These are phyloP conservation scores for Rhinichthys osculus DNA, from an alignment of 2,797 vertebrate genomes.

Conservation along the genomic window DNA sequence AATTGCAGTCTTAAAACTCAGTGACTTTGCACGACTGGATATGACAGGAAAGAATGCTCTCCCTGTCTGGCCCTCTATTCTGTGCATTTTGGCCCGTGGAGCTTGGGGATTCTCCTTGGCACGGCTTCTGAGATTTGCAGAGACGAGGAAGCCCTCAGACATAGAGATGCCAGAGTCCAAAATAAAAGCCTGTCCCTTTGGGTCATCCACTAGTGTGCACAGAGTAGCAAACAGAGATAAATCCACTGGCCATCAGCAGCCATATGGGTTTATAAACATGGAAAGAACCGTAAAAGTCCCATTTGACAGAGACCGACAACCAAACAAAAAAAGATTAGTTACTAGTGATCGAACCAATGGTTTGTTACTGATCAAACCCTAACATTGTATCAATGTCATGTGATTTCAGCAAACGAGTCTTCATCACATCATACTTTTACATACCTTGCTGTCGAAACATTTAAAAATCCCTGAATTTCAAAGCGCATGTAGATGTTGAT, in stretches of 20 bases:
- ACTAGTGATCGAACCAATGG: not conserved
- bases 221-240: not conserved
- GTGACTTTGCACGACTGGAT: not conserved
- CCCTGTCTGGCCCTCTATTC: not conserved
- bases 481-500: not conserved
- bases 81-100: not conserved
- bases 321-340: not conserved
- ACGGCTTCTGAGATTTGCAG: conserved; percentile 3
- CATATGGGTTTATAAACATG: conserved; percentile 1
- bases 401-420: not conserved
- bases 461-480: not conserved
- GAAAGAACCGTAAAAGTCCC: not conserved
- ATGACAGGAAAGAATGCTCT: not conserved
- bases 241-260: not conserved
- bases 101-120: conserved; percentile 18
- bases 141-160: not conserved
- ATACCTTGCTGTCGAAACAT: not conserved
- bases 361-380: not conserved
- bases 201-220: not conserved
- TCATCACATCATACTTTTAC: not conserved
- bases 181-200: conserved; percentile 17
- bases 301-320: not conserved
- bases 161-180: not conserved
- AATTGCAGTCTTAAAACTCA: not conserved
- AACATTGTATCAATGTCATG: not conserved